Conservation (phyloP, 2,797 vertebrate genomes). For the Enteromius radiatus region DNA sequence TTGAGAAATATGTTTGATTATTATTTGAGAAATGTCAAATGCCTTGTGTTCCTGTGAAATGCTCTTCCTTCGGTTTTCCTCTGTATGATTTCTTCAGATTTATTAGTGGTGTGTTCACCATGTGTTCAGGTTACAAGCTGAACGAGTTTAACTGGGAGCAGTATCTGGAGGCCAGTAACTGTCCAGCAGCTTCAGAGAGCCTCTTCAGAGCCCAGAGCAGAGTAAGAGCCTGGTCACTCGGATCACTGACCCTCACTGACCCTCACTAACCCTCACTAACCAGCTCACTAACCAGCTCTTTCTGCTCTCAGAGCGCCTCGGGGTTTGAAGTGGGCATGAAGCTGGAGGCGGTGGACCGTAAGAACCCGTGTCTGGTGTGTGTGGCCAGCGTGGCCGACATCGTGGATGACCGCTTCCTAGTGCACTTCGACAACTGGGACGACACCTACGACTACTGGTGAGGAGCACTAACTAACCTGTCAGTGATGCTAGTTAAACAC, state of each 20-base stretch:
- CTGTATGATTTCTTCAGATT: no score
- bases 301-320: conserved; percentile 62
- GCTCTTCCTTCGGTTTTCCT: no score
- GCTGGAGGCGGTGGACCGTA: conserved; percentile 88
- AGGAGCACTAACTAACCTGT: conserved; percentile 22
- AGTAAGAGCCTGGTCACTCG: conserved; percentile 66
- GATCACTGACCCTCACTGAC: no score
- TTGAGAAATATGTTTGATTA: no score
- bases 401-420: conserved; percentile 77
- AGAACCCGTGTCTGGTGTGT: conserved; percentile 86
- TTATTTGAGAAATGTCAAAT: no score
- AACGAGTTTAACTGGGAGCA: conserved; percentile 86
- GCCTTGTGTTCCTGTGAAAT: no score
- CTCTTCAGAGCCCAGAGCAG: conserved; percentile 82
- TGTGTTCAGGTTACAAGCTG: conserved; percentile 81
- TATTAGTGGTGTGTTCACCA: no score
- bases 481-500: not conserved
- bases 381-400: conserved; percentile 83
- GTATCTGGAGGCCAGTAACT: conserved; percentile 84
- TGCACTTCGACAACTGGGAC: conserved; percentile 93
- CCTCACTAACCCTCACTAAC: no score
- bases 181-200: conserved; percentile 82
- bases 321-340: conserved; percentile 86
- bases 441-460: conserved; percentile 91
- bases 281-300: not conserved